Percentiles rank a stretch among this genome's conserved stretches.
Conservation (phyloP, 2,888 invertebrate genomes). For the Resseliella maxima region DNA sequence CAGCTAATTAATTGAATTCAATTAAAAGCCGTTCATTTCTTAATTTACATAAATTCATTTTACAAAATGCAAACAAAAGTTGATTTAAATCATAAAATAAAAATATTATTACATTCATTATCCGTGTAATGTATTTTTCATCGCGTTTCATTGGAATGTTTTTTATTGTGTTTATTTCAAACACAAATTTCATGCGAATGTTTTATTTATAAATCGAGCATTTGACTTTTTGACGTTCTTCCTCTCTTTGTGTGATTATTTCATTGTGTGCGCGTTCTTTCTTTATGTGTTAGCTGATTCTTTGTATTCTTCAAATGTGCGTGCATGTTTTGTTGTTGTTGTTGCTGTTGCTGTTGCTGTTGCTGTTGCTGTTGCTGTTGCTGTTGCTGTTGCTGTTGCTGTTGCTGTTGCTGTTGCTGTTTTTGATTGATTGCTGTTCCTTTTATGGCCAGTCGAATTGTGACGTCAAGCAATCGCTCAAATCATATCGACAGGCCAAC, state of each 20-base stretch:
- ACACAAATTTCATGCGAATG: neutral
- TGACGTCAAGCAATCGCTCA: neutral
- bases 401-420: no score
- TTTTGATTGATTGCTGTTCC: no score
- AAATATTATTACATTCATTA: conserved; percentile 12
- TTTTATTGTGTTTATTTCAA: neutral
- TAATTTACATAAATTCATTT: conserved; percentile 46
- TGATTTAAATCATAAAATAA: neutral
- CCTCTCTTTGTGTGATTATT: neutral
- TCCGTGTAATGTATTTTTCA: conserved; percentile 49
- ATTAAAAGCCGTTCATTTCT: neutral
- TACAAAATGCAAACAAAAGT: conserved; percentile 14
- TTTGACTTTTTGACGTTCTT: conserved; percentile 14
- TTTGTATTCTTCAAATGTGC: no score
- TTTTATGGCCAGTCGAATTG: neutral
- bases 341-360: no score
- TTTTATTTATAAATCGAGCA: neutral
- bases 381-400: no score
- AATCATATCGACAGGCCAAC: neutral
- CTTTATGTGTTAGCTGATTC: no score
- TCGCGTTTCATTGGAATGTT: conserved; percentile 45
- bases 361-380: no score
- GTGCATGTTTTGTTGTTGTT: neutral
- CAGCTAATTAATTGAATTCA: conserved; percentile 10
- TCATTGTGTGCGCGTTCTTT: neutral